phyloP scores from a whole-genome alignment of 2,888 invertebrate species.

The Seira ritae region DNA sequence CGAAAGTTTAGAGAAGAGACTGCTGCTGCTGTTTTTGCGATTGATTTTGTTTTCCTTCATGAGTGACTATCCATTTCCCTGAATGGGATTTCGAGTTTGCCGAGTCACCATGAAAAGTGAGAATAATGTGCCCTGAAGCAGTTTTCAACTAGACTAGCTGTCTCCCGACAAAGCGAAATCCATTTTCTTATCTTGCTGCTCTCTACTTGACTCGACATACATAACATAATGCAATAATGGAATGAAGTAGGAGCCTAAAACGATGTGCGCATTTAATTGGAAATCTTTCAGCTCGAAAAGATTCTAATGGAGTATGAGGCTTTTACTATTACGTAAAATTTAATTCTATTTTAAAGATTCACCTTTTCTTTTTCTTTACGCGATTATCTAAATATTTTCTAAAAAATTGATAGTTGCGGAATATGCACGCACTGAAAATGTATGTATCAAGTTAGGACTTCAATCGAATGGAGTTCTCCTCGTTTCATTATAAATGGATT shows the following conservation, averaged over 20 bases:
- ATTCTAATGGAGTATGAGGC: background rate
- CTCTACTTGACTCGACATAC: too few species aligned
- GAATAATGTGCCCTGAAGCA: background rate
- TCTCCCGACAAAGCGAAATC: background rate
- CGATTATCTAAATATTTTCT: too few species aligned
- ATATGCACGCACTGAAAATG: too few species aligned
- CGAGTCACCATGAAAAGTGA: background rate
- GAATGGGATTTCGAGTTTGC: too few species aligned
- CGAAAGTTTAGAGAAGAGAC: background rate
- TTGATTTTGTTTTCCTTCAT: background rate
- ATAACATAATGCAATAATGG: background rate
- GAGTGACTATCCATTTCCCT: too few species aligned
- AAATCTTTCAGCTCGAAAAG: background rate
- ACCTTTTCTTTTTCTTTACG: too few species aligned
- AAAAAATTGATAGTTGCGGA: too few species aligned
- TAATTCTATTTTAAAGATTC: background rate
- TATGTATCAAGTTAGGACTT: too few species aligned
- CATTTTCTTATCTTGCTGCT: background rate
- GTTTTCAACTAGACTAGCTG: background rate
- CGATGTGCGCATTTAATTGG: background rate
- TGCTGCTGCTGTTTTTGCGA: background rate
- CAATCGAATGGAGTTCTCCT: too few species aligned
- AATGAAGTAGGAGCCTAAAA: background rate
- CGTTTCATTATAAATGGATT: too few species aligned
- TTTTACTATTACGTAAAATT: background rate